Conservation (phyloP, 2,797 vertebrate species). For the Stomatorhinus walkeri region DNA sequence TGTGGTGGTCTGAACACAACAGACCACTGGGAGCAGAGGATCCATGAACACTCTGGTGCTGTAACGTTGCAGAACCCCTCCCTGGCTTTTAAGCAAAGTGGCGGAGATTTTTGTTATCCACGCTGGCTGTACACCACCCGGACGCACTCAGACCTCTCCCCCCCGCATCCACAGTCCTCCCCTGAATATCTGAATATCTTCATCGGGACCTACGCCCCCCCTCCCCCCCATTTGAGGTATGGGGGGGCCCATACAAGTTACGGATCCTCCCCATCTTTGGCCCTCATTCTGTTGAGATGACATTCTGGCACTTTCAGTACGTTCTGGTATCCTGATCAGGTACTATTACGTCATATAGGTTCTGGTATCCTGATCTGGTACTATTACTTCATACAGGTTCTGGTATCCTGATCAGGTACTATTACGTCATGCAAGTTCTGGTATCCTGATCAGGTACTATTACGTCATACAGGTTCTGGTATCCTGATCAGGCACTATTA, state of each 20-base stretch:
- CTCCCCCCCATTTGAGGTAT: neutral
- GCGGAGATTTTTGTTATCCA: neutral
- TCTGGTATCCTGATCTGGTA: too few species aligned
- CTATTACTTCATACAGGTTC: too few species aligned
- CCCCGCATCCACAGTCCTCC: neutral
- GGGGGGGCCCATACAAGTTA: neutral
- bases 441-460: too few species aligned
- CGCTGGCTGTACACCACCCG: neutral
- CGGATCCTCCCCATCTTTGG: neutral
- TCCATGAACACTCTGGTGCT: neutral
- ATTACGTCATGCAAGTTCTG: too few species aligned
- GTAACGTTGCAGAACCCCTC: neutral
- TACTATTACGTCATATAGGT: too few species aligned
- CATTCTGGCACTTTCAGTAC: neutral
- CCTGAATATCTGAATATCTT: neutral
- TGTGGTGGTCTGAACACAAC: neutral
- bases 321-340: too few species aligned
- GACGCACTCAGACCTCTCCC: neutral
- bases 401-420: too few species aligned
- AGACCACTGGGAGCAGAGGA: neutral
- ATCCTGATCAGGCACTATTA: too few species aligned
- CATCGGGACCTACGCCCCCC: neutral
- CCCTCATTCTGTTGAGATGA: neutral
- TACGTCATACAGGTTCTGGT: too few species aligned
- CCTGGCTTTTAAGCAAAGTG: neutral